Evolutionary conservation across 2,888 invertebrate species (phyloP).

Genomic region (Epiblema foenella): DNA sequence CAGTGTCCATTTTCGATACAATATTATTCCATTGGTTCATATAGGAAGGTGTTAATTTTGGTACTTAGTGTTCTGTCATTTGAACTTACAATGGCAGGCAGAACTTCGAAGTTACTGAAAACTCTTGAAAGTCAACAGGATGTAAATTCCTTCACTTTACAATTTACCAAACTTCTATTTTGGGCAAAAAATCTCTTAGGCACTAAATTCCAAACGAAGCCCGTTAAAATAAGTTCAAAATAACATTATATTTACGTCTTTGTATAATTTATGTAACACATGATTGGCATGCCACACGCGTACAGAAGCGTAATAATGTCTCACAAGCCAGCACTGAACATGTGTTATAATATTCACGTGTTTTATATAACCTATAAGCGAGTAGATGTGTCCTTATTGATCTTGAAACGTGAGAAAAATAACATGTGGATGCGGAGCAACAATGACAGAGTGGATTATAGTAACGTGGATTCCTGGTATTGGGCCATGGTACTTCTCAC

Average conservation of each 20-base stretch:
- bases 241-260: neutral
- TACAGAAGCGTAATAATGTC: conserved; percentile 20
- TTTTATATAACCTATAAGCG: conserved; percentile 12
- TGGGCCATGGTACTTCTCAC: neutral
- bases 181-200: neutral
- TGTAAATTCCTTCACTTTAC: neutral
- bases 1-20: no score
- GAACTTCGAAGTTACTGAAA: no score
- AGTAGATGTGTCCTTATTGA: conserved; percentile 5
- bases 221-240: conserved; percentile 2
- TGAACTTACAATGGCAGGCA: no score
- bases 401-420: conserved; percentile 23
- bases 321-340: conserved; percentile 19
- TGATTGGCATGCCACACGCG: conserved; percentile 24
- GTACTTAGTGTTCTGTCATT: no score
- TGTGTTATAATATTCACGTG: conserved; percentile 14
- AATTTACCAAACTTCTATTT: neutral
- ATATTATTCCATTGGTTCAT: no score
- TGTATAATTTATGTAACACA: neutral
- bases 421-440: conserved; percentile 10
- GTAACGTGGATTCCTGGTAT: neutral
- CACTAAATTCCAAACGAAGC: no score
- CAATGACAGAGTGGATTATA: neutral
- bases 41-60: no score
- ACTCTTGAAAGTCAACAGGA: neutral